Percentiles rank a stretch among this genome's conserved stretches.
phyloP scores from a whole-genome alignment of 2,113 vertebrate genomes.

The Platichthys stellatus region DNA sequence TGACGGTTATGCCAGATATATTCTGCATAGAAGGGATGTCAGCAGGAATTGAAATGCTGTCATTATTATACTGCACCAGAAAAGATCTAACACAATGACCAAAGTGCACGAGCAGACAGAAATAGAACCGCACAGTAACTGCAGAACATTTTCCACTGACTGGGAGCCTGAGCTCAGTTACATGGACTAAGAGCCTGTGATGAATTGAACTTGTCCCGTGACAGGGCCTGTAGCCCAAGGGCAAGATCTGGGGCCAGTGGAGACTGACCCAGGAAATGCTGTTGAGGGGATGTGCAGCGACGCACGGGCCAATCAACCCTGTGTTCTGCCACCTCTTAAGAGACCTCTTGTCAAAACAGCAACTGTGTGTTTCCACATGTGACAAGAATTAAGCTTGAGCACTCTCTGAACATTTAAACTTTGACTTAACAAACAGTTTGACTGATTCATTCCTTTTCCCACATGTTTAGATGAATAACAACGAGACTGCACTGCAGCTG shows the following conservation, averaged over 20 bases:
- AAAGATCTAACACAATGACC: slow-evolving; percentile 55
- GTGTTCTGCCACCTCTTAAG: not conserved
- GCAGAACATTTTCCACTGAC: slow-evolving; percentile 59
- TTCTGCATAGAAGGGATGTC: slow-evolving; percentile 48
- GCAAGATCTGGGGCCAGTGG: slow-evolving; percentile 32
- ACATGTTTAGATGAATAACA: slow-evolving; percentile 57
- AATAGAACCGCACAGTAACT: slow-evolving; percentile 62
- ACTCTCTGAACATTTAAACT: slow-evolving; percentile 47
- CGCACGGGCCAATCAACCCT: not conserved
- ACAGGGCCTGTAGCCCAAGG: slow-evolving; percentile 40
- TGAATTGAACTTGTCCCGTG: slow-evolving; percentile 60
- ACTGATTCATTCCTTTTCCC: slow-evolving; percentile 9
- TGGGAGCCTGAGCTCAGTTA: slow-evolving; percentile 58
- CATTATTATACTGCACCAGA: slow-evolving; percentile 60
- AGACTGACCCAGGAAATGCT: slow-evolving; percentile 55
- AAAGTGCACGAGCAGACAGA: slow-evolving; percentile 48
- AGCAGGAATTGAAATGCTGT: slow-evolving; percentile 53
- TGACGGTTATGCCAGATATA: slow-evolving; percentile 15
- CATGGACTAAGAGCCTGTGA: slow-evolving; percentile 56
- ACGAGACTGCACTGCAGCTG: slow-evolving; percentile 46
- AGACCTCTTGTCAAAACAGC: slow-evolving; percentile 50
- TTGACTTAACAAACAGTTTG: not conserved
- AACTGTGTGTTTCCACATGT: slow-evolving; percentile 44
- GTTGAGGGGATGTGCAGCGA: slow-evolving; percentile 24
- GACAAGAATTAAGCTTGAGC: slow-evolving; percentile 44